phyloP scores from a whole-genome alignment of 1,140 invertebrate species.

The Leptopilina clavipes region DNA sequence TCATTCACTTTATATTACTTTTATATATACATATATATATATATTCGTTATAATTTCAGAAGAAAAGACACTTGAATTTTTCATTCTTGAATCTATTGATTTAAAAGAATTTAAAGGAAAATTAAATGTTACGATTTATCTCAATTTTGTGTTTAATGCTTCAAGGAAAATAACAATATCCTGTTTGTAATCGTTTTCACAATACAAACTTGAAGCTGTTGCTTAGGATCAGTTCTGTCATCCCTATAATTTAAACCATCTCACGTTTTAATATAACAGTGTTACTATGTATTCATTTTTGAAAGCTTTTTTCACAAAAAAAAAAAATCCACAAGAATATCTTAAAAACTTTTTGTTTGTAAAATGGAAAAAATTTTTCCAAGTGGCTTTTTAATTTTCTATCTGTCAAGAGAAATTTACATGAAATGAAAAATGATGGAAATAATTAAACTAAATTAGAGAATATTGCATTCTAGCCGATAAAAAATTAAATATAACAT shows the following conservation, averaged over 20 bases:
- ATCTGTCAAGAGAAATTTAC: too few species aligned
- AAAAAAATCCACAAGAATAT: neutral
- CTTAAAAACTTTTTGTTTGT: too few species aligned
- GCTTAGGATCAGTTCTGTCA: neutral
- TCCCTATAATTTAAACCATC: neutral
- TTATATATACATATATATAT: neutral
- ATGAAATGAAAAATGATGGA: neutral
- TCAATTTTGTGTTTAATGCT: neutral
- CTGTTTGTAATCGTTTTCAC: neutral
- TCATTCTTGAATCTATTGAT: too few species aligned
- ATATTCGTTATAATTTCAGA: neutral
- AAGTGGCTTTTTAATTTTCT: too few species aligned
- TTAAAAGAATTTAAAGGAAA: too few species aligned
- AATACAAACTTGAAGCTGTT: neutral
- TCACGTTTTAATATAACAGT: neutral
- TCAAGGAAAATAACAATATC: neutral
- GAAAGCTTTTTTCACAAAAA: too few species aligned
- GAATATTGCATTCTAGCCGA: neutral
- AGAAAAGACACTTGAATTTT: too few species aligned
- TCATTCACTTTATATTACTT: constrained; percentile 25
- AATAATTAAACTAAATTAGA: neutral
- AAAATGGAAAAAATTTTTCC: too few species aligned
- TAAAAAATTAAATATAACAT: neutral
- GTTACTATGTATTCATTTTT: too few species aligned
- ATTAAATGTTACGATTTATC: neutral